These are phyloP conservation scores for Imbricaverruca yamaguchii DNA, from an alignment of 2,888 invertebrate genomes.

Conservation along the genomic window DNA sequence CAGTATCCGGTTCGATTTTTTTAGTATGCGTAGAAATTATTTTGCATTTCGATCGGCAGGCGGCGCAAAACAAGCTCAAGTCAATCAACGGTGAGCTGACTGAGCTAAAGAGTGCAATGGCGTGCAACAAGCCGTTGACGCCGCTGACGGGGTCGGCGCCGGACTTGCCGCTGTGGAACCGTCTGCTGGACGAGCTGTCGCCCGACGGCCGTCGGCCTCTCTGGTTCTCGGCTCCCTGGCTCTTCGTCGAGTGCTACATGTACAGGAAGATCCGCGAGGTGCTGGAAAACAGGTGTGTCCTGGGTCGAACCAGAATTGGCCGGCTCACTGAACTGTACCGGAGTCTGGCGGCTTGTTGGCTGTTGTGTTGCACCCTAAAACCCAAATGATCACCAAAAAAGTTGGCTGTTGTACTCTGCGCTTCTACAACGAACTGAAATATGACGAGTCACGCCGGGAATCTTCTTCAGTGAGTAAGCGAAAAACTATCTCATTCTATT, in stretches of 20 bases:
- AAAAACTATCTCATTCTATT: no score
- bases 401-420: no score
- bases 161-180: conserved; percentile 63
- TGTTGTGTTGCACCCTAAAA: no score
- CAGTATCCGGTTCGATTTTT: no score
- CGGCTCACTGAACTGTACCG: no score
- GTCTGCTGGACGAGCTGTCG: conserved; percentile 47
- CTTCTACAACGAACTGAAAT: no score
- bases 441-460: no score
- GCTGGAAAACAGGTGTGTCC: conserved; percentile 45
- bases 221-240: conserved; percentile 74
- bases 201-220: conserved; percentile 39
- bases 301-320: no score
- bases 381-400: no score
- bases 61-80: conserved; percentile 61
- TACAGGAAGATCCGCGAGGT: conserved; percentile 51
- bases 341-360: no score
- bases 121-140: conserved; percentile 75
- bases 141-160: conserved; percentile 46
- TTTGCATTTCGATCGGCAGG: conserved; percentile 43
- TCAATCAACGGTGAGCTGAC: conserved; percentile 63
- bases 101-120: conserved; percentile 77
- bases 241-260: conserved; percentile 86
- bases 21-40: no score
- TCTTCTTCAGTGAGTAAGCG: no score